Percentiles rank a stretch among this genome's conserved stretches.
Evolutionary conservation across 2,888 invertebrate species (phyloP).

Genomic region (Lasioglossum morio): DNA sequence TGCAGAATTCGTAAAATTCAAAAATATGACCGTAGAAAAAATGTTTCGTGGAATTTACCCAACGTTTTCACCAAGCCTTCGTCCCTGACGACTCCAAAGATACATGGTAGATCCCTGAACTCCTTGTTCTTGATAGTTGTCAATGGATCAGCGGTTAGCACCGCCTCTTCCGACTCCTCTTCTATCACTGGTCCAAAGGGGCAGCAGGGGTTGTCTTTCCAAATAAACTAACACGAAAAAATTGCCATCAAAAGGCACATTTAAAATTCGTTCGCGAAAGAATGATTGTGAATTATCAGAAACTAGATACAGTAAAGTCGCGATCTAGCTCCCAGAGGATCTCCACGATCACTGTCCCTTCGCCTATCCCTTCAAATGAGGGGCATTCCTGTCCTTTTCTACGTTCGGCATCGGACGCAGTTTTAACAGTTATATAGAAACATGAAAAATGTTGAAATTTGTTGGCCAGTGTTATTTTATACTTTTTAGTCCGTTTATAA

Average conservation of each 20-base stretch:
- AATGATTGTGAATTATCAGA: no score
- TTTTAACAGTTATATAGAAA: no score
- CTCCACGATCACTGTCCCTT: no score
- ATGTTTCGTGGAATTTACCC: constrained; percentile 56
- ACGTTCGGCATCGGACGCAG: no score
- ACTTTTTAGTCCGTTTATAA: no score
- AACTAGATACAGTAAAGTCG: no score
- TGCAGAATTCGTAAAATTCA: background rate
- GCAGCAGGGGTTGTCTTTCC: constrained; percentile 60
- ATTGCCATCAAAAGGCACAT: background rate
- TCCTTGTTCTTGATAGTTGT: constrained; percentile 60
- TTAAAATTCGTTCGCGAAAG: no score
- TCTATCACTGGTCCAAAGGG: constrained; percentile 79
- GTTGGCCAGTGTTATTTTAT: no score
- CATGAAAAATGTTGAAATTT: no score
- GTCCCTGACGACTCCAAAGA: constrained; percentile 74
- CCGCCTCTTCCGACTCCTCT: constrained; percentile 74
- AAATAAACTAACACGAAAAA: constrained; percentile 42
- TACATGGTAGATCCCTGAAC: constrained; percentile 79
- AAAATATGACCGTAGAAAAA: background rate
- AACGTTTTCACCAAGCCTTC: constrained; percentile 73
- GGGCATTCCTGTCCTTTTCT: no score
- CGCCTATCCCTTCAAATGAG: no score
- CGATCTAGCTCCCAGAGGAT: no score
- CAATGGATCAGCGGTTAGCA: constrained; percentile 76